Evolutionary conservation across 2,797 vertebrate genomes (phyloP).

Genomic region (Phataginus tetradactyla): DNA sequence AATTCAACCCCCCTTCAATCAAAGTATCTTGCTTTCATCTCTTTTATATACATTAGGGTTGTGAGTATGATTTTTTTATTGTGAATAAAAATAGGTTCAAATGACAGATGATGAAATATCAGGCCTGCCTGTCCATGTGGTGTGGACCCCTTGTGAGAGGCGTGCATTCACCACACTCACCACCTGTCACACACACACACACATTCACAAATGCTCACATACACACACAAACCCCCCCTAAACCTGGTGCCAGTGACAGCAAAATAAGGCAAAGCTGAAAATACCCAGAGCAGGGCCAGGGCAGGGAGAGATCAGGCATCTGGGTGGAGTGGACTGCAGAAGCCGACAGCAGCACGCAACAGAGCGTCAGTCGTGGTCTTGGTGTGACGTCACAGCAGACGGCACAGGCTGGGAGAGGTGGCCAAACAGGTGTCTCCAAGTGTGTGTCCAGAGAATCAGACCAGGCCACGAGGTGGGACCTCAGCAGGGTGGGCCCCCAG

Average conservation of each 20-base stretch:
- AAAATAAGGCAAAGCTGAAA: neutral
- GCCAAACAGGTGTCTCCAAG: neutral
- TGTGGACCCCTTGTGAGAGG: neutral
- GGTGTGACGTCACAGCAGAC: neutral
- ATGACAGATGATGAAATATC: neutral
- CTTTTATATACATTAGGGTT: neutral
- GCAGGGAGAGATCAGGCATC: neutral
- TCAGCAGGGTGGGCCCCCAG: rapidly evolving
- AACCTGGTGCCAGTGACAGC: neutral
- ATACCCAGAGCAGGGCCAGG: neutral
- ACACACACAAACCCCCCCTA: neutral
- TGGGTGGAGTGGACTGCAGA: neutral
- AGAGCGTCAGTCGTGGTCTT: neutral
- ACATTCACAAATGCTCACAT: neutral
- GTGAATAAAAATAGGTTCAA: neutral
- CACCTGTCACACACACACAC: neutral
- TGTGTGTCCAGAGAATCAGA: neutral
- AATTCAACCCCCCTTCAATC: neutral
- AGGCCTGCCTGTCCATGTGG: neutral
- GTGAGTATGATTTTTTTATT: neutral
- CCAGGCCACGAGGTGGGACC: neutral
- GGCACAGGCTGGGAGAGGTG: neutral
- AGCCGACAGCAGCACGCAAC: neutral
- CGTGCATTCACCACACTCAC: neutral
- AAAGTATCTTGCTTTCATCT: neutral